Evolutionary conservation across 2,888 invertebrate genomes (phyloP).

Genomic region (Coenonympha glycerion): DNA sequence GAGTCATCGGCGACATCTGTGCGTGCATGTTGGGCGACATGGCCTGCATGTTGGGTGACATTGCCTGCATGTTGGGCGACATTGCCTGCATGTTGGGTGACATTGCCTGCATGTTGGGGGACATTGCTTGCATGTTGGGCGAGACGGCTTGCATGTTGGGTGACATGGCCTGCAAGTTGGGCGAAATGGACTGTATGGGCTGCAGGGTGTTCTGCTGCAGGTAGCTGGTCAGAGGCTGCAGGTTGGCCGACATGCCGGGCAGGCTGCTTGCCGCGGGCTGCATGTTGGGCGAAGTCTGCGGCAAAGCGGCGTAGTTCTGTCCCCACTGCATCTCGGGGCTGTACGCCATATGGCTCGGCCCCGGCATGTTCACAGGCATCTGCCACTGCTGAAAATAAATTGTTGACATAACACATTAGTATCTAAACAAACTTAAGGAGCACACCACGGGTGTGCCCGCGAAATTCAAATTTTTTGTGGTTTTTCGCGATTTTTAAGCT

Average conservation of each 20-base stretch:
- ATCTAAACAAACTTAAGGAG: too few species aligned
- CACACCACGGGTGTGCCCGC: too few species aligned
- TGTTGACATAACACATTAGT: not conserved
- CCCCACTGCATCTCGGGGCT: slow-evolving; percentile 28
- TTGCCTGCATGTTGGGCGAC: slow-evolving; percentile 3
- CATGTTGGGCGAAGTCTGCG: slow-evolving; percentile 28
- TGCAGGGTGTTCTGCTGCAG: slow-evolving; percentile 27
- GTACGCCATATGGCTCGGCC: slow-evolving; percentile 27
- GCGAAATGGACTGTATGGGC: slow-evolving; percentile 18
- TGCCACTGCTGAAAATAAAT: slow-evolving; percentile 27
- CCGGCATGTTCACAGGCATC: slow-evolving; percentile 28
- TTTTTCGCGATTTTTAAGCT: too few species aligned
- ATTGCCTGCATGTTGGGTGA: slow-evolving; percentile 28
- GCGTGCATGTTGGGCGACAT: slow-evolving; percentile 28
- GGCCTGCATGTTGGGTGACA: slow-evolving; percentile 4
- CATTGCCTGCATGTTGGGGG: slow-evolving; percentile 27
- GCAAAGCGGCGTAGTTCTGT: slow-evolving; percentile 22
- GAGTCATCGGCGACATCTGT: too few species aligned
- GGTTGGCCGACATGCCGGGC: slow-evolving; percentile 11
- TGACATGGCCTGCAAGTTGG: slow-evolving; percentile 14
- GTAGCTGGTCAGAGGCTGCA: slow-evolving; percentile 21
- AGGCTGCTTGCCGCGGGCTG: slow-evolving; percentile 20
- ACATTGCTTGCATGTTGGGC: slow-evolving; percentile 29
- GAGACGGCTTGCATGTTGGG: slow-evolving; percentile 30
- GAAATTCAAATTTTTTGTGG: too few species aligned